A percentile compares a stretch with the other conserved stretches of the same genome.
These are phyloP conservation scores for Cepphus grylle DNA, from an alignment of 2,113 vertebrate species.

Conservation along the genomic window DNA sequence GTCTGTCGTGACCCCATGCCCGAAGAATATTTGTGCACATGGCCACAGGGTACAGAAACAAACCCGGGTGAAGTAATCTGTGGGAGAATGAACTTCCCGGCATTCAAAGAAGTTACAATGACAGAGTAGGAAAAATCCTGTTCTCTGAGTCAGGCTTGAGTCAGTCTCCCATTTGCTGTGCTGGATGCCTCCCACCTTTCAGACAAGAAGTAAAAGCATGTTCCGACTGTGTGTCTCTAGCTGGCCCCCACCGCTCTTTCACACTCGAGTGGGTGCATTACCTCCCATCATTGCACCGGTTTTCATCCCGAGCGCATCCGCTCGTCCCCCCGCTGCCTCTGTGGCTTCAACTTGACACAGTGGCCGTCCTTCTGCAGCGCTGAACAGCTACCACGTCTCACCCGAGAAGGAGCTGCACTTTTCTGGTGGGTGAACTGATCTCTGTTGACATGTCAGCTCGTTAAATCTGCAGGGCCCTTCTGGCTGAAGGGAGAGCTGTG, in stretches of 20 bases:
- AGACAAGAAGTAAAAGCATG: not conserved
- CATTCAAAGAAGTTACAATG: not conserved
- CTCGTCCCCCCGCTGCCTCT: not conserved
- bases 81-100: not conserved
- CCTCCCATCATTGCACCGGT: not conserved
- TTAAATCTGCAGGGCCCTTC: constrained; percentile 27
- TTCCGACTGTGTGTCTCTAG: not conserved
- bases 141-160: constrained; percentile 38
- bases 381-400: not conserved
- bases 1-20: not conserved
- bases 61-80: not conserved
- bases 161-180: not conserved
- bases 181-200: not conserved
- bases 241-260: not conserved
- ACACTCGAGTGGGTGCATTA: not conserved
- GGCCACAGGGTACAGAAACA: not conserved
- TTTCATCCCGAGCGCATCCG: fast-evolving
- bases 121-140: not conserved
- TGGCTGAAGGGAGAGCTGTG: not conserved
- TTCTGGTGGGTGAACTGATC: constrained; percentile 51
- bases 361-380: not conserved
- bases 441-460: constrained; percentile 52
- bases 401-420: not conserved
- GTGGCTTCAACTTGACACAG: not conserved
- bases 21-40: not conserved